Conservation (phyloP, 1,140 invertebrate genomes). For the Eumeta japonica region DNA sequence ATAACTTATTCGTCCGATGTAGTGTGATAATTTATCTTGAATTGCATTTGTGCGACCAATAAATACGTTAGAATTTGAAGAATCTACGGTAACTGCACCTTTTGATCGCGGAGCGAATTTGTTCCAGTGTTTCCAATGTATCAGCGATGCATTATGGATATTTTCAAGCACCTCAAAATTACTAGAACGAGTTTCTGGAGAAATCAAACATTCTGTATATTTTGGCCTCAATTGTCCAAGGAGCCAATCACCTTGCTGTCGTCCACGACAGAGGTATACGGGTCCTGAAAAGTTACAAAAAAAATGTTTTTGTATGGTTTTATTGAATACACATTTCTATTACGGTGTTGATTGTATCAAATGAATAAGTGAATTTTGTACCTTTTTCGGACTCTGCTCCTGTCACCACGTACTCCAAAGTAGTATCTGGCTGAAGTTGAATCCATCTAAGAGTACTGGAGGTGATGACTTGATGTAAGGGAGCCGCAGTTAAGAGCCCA, state of each 20-base stretch:
- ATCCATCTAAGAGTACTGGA: conserved; percentile 48
- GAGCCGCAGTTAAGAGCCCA: conserved; percentile 35
- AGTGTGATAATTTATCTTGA: conserved; percentile 57
- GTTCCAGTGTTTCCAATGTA: conserved; percentile 71
- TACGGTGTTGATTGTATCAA: not conserved
- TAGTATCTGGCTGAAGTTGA: conserved; percentile 38
- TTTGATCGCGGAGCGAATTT: conserved; percentile 62
- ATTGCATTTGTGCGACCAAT: conserved; percentile 50
- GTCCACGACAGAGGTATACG: conserved; percentile 72
- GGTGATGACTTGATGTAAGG: conserved; percentile 39
- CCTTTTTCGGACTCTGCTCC: conserved; percentile 39
- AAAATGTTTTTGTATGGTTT: conserved; percentile 1
- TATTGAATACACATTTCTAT: not conserved
- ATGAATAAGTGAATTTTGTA: conserved; percentile 7
- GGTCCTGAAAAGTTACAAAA: conserved; percentile 48
- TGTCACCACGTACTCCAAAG: conserved; percentile 36
- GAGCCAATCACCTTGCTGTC: conserved; percentile 68
- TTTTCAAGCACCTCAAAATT: conserved; percentile 76
- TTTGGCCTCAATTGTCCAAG: conserved; percentile 64
- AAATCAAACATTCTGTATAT: conserved; percentile 64
- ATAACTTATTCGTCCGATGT: conserved; percentile 67
- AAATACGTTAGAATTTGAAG: conserved; percentile 44
- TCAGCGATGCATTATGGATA: conserved; percentile 70
- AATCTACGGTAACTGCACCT: conserved; percentile 64
- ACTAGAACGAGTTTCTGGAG: conserved; percentile 60